Percentiles rank a stretch among this genome's conserved stretches.
Evolutionary conservation across 2,888 invertebrate species (phyloP).

Genomic region (Entomobrya proxima): DNA sequence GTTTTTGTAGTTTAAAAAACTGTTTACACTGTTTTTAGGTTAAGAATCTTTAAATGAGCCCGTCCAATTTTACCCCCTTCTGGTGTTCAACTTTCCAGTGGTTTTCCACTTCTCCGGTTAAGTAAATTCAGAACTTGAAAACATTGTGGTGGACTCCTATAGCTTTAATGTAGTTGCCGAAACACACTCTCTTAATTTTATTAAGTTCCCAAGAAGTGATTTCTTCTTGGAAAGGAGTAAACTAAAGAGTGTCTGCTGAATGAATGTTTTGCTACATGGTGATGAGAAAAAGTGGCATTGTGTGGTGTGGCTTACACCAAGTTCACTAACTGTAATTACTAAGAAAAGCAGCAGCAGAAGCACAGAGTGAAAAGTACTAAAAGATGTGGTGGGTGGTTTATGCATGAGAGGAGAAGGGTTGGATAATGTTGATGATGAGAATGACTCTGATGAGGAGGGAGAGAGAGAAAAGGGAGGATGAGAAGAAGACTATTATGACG

Average conservation of each 20-base stretch:
- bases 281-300: background rate
- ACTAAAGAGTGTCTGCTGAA: background rate
- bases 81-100: too few species aligned
- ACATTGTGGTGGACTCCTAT: background rate
- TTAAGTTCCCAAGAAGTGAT: constrained; percentile 1
- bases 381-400: background rate
- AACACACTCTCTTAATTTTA: constrained; percentile 24
- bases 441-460: background rate
- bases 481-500: background rate
- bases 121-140: background rate
- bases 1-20: too few species aligned
- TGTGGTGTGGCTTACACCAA: background rate
- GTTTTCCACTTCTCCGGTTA: background rate
- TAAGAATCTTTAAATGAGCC: too few species aligned
- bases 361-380: background rate
- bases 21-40: too few species aligned
- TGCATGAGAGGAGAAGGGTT: background rate
- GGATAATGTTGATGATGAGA: background rate
- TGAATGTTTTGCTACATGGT: background rate
- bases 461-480: background rate
- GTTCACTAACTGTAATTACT: background rate
- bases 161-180: too few species aligned
- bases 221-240: background rate
- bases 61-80: too few species aligned
- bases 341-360: background rate